Evolutionary conservation across 2,888 invertebrate genomes (phyloP).

Genomic region (Achlya flavicornis): DNA sequence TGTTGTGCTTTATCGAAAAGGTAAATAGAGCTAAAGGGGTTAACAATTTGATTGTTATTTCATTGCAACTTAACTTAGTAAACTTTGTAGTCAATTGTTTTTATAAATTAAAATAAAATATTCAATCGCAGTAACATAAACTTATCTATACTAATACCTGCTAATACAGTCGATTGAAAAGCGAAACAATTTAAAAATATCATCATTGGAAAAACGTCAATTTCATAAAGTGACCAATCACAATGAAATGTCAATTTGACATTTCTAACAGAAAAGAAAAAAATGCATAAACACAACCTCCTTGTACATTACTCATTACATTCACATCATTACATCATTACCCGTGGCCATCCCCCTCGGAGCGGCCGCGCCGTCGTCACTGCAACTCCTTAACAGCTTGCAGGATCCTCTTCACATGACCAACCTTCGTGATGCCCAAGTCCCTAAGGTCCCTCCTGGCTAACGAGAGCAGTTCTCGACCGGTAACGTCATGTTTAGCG

Average conservation of each 20-base stretch:
- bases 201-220: not conserved
- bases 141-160: no score
- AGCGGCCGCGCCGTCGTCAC: conserved; percentile 80
- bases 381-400: conserved; percentile 93
- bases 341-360: conserved; percentile 73
- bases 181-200: conserved; percentile 3
- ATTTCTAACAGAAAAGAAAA: not conserved
- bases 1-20: not conserved
- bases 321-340: no score
- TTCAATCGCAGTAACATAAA: not conserved
- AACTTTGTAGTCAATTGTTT: not conserved
- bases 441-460: conserved; percentile 95
- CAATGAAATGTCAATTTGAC: conserved; percentile 9
- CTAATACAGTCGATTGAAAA: not conserved
- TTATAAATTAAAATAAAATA: not conserved
- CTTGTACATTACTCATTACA: conserved; percentile 15
- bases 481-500: conserved; percentile 95
- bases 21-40: not conserved
- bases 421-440: conserved; percentile 96
- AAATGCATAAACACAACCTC: conserved; percentile 9
- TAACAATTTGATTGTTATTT: not conserved
- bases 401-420: conserved; percentile 97
- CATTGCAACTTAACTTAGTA: not conserved
- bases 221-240: conserved; percentile 3
- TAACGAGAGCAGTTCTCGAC: conserved; percentile 93